Evolutionary conservation across 2,888 invertebrate genomes (phyloP).

Genomic region (Phortica okadai): DNA sequence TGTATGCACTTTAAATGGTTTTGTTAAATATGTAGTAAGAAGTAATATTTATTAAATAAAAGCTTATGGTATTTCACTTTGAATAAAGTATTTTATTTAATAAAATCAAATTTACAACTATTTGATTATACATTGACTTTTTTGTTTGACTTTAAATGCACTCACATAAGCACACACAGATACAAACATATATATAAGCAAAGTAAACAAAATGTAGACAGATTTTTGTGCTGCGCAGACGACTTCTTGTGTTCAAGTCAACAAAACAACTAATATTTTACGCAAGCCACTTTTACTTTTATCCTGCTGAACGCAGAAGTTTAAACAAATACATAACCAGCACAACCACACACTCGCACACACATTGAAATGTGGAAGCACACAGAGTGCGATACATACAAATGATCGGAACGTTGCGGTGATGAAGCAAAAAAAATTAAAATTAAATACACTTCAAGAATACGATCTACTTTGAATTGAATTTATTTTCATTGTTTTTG

Average conservation of each 20-base stretch:
- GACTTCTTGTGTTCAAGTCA: neutral
- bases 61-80: too few relatives aligned
- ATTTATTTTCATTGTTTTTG: too few relatives aligned
- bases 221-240: neutral
- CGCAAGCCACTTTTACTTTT: conserved; percentile 6
- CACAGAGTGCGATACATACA: neutral
- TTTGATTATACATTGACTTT: too few relatives aligned
- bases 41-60: too few relatives aligned
- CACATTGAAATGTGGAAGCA: neutral
- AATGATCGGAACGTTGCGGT: too few relatives aligned
- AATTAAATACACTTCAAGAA: neutral
- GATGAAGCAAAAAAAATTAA: neutral
- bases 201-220: too few relatives aligned
- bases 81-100: too few relatives aligned
- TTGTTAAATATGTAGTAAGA: too few relatives aligned
- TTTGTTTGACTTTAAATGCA: neutral
- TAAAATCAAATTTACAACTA: too few relatives aligned
- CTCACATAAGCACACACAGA: neutral
- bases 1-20: too few relatives aligned
- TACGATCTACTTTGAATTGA: neutral
- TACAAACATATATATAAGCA: neutral
- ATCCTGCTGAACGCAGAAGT: neutral
- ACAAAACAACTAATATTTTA: neutral
- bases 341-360: neutral
- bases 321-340: too few relatives aligned